These are phyloP conservation scores for Drosophila paramelanica DNA, from an alignment of 2,888 invertebrate genomes.

Conservation along the genomic window DNA sequence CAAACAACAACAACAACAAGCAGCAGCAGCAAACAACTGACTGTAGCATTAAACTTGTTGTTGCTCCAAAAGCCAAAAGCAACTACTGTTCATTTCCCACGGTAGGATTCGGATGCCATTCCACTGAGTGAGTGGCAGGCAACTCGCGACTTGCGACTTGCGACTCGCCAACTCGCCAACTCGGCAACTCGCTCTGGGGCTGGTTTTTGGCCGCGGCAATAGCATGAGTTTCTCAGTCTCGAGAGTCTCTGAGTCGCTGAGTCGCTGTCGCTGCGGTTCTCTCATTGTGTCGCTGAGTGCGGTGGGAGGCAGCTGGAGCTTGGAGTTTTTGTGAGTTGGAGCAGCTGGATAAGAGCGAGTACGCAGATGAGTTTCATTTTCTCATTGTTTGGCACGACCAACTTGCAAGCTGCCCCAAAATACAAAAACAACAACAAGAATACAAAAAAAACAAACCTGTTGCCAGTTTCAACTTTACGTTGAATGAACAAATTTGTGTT, in stretches of 20 bases:
- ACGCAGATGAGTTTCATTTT: constrained; percentile 75
- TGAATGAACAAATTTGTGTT: constrained; percentile 78
- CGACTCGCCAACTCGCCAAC: constrained; percentile 29
- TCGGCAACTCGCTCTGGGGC: constrained; percentile 16
- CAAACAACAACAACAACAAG: constrained; percentile 43
- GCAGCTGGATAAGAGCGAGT: constrained; percentile 62
- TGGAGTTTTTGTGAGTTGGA: constrained; percentile 8
- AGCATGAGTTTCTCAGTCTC: constrained; percentile 10
- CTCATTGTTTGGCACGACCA: constrained; percentile 70
- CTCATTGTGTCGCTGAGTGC: constrained; percentile 52
- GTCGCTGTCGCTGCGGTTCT: constrained; percentile 11
- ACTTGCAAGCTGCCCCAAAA: constrained; percentile 48
- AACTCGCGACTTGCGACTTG: constrained; percentile 45
- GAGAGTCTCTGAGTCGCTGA: constrained; percentile 18
- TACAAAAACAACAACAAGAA: constrained; percentile 24
- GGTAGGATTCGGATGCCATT: constrained; percentile 82
- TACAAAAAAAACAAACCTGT: constrained; percentile 59
- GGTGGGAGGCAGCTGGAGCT: constrained; percentile 50
- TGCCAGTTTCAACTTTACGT: constrained; percentile 51
- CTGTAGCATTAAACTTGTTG: constrained; percentile 68
- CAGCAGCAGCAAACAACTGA: constrained; percentile 42
- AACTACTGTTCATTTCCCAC: constrained; percentile 85
- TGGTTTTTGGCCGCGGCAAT: constrained; percentile 21
- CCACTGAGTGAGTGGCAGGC: constrained; percentile 74
- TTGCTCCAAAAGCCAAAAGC: constrained; percentile 70